Percentiles rank a stretch among this genome's conserved stretches.
Evolutionary conservation across 2,113 vertebrate species (phyloP).

Genomic region (Myiozetetes cayanensis): DNA sequence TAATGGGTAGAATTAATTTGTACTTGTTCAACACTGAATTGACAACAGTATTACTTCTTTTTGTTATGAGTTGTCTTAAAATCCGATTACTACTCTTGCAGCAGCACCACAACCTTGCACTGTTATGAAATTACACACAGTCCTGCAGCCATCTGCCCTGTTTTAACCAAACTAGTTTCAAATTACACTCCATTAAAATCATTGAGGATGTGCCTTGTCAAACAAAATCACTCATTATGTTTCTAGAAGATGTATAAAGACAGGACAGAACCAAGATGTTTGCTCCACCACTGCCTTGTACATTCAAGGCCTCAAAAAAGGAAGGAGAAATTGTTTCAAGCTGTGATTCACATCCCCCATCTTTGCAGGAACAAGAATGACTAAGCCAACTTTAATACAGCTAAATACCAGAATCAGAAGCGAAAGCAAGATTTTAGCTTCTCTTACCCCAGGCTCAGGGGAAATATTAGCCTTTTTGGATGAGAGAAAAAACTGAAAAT

Average conservation of each 20-base stretch:
- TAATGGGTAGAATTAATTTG: neutral
- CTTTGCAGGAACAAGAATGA: neutral
- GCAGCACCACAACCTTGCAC: neutral
- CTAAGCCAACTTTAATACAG: neutral
- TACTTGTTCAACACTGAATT: neutral
- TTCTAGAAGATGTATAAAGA: neutral
- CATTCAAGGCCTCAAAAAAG: neutral
- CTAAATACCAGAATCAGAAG: neutral
- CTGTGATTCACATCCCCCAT: neutral
- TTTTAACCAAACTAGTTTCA: slow-evolving; percentile 8
- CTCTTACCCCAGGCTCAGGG: neutral
- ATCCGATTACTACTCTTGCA: neutral
- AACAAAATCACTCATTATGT: neutral
- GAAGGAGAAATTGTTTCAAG: neutral
- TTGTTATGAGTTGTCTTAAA: neutral
- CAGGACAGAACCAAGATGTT: neutral
- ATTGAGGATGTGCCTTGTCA: neutral
- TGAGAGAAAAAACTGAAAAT: neutral
- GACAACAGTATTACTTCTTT: neutral
- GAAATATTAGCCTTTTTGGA: neutral
- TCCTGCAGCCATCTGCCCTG: neutral
- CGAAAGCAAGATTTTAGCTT: neutral
- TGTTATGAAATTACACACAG: neutral
- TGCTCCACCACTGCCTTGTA: neutral
- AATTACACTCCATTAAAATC: slow-evolving; percentile 14